Base-by-base conservation (phyloP, 1,140 invertebrate genomes). In the Plectrocnemia conspersa region DNA sequence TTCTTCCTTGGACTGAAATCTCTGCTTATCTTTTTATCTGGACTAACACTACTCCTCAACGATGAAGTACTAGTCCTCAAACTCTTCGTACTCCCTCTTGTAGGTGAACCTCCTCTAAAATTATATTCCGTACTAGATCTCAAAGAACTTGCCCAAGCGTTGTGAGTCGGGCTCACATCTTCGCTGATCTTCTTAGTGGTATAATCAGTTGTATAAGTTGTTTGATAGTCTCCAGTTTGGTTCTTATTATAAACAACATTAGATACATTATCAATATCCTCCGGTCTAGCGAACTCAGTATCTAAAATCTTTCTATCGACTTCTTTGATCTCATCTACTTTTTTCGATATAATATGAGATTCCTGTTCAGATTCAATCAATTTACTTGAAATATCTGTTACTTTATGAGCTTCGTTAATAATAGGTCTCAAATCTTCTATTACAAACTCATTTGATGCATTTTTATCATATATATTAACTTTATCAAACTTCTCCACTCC, bases 71-170 rank as follows among this genome's bases (percentile, higher is more conserved):
- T 76, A 60, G 62, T 66, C 50, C 64, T 65, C 10, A 64, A 60
- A 54, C 65, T 68, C 15, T 67, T 69, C 13, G 67, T 72, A 54
- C 66, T 72, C 40, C 65, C 68, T 23, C 70, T 72, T 6, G 72
- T 74, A 33, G 77, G 75, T 18, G 74, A 69, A 27, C 66, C 68
- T 62, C 69, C 71, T 45, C 62, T 66, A 41, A 76, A 71, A 9
- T 80, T 77, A 49, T 71, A 78, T 35, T 81, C 77, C 40, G 81
- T 75, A 41, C 84, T 75, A 16, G 81, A 75, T 40, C 84, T 75
- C 25, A 86, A 68, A 23, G 83, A 83, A 49, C 81, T 79, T 2
- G 82, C 84, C 72, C 84, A 86, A 3, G 82, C 82, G 58, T 84
- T 77, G 65, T 86, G 84, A 16, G 82, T 79, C 5, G 83, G 80